Evolutionary conservation across 1,140 invertebrate species (phyloP).

Genomic region (Leucophenga varia): DNA sequence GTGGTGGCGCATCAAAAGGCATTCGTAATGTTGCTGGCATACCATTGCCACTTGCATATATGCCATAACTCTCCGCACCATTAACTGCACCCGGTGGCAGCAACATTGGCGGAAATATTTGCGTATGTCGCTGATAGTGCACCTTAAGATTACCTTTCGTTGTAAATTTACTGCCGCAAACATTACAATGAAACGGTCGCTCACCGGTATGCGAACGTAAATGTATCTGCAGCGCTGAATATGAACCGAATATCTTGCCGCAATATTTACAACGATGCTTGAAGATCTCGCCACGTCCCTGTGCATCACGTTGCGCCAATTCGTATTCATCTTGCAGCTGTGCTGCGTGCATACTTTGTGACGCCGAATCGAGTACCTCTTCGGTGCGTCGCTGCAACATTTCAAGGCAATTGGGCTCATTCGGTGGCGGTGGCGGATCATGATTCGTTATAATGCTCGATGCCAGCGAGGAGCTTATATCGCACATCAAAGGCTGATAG

Average conservation of each 20-base stretch:
- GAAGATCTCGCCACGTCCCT: constrained; percentile 79
- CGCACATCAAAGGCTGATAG: constrained; percentile 37
- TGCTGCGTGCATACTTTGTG: constrained; percentile 82
- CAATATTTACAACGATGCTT: constrained; percentile 97
- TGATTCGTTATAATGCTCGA: constrained; percentile 85
- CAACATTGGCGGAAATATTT: constrained; percentile 75
- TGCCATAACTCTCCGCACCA: not conserved
- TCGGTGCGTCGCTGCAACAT: constrained; percentile 88
- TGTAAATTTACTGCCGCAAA: constrained; percentile 96
- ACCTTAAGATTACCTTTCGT: constrained; percentile 97
- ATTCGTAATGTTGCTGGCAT: constrained; percentile 20
- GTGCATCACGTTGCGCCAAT: constrained; percentile 59
- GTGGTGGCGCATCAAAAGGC: constrained; percentile 23
- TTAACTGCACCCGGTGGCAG: constrained; percentile 59
- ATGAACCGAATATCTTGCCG: constrained; percentile 96
- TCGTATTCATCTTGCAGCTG: constrained; percentile 85
- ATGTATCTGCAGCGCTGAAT: constrained; percentile 93
- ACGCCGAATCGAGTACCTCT: constrained; percentile 88
- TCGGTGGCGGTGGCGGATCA: constrained; percentile 67
- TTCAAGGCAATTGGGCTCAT: constrained; percentile 84
- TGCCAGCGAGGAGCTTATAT: constrained; percentile 69
- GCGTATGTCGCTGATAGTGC: constrained; percentile 93
- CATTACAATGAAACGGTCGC: constrained; percentile 96
- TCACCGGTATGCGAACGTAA: constrained; percentile 95
- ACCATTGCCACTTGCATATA: constrained; percentile 15